A percentile compares a stretch with the other conserved stretches of the same genome.
These are phyloP conservation scores for Pogonocichla stellata DNA, from an alignment of 2,113 vertebrate species.

Conservation along the genomic window DNA sequence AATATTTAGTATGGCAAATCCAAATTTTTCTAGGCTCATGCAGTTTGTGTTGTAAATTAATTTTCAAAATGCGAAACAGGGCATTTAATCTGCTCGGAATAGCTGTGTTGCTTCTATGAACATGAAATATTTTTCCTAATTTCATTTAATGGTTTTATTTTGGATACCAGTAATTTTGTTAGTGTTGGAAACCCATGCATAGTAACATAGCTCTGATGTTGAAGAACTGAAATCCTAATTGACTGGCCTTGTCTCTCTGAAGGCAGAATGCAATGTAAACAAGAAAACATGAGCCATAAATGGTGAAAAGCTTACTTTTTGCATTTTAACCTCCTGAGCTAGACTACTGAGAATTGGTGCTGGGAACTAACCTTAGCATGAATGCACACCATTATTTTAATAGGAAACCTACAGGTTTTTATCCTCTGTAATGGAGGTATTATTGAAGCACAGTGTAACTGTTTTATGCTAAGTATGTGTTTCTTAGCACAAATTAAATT, in stretches of 20 bases:
- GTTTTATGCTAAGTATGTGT: neutral
- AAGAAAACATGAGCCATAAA: slow-evolving; percentile 9
- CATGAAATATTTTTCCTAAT: slow-evolving; percentile 47
- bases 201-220: neutral
- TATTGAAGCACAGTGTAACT: neutral
- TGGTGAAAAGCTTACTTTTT: slow-evolving; percentile 15
- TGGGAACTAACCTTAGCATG: neutral
- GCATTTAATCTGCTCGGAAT: neutral
- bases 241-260: neutral
- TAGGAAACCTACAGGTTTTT: neutral
- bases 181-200: slow-evolving; percentile 23
- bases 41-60: neutral
- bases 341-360: neutral
- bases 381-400: neutral
- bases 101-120: neutral
- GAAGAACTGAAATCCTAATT: neutral
- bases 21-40: neutral
- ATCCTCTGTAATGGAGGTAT: neutral
- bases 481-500: neutral
- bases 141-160: slow-evolving; percentile 58
- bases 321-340: neutral
- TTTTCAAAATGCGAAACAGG: neutral
- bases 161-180: slow-evolving; percentile 55
- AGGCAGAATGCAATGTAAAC: neutral
- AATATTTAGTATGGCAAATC: neutral